Percentiles rank a stretch among this genome's conserved stretches.
Evolutionary conservation across 2,797 vertebrate species (phyloP).

Genomic region (Onychomys leucogaster): DNA sequence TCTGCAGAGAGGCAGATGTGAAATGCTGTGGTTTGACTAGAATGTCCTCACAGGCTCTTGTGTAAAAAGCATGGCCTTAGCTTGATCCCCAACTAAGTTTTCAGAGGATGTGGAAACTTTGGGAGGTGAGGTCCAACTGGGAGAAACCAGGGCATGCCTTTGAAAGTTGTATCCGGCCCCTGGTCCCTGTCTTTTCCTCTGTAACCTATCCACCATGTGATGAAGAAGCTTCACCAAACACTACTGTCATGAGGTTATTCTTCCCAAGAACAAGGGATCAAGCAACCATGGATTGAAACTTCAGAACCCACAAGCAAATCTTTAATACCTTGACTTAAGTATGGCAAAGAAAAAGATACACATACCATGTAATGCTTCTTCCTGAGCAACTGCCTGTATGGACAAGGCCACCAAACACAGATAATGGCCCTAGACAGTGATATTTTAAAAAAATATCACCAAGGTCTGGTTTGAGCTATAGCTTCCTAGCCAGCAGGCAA

Average conservation of each 20-base stretch:
- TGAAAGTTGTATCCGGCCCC: background rate
- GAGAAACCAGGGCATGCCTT: background rate
- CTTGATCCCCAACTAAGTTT: background rate
- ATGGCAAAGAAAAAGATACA: background rate
- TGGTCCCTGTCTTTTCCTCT: background rate
- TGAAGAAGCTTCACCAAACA: background rate
- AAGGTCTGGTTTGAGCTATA: background rate
- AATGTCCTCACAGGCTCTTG: background rate
- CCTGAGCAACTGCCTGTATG: background rate
- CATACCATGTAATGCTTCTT: background rate
- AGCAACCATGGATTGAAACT: background rate
- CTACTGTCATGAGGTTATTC: background rate
- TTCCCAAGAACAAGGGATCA: background rate
- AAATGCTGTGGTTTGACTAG: background rate
- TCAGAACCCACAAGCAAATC: background rate
- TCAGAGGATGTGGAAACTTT: background rate
- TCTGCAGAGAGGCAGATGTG: background rate
- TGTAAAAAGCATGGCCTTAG: background rate
- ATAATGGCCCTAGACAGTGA: background rate
- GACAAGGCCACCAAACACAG: constrained; percentile 2
- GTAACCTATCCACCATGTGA: background rate
- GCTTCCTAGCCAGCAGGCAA: background rate
- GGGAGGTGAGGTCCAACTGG: background rate
- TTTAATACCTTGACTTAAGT: background rate
- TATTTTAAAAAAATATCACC: background rate